Base-by-base conservation (phyloP, 1,140 invertebrate species). In the Drosophila littoralis region DNA sequence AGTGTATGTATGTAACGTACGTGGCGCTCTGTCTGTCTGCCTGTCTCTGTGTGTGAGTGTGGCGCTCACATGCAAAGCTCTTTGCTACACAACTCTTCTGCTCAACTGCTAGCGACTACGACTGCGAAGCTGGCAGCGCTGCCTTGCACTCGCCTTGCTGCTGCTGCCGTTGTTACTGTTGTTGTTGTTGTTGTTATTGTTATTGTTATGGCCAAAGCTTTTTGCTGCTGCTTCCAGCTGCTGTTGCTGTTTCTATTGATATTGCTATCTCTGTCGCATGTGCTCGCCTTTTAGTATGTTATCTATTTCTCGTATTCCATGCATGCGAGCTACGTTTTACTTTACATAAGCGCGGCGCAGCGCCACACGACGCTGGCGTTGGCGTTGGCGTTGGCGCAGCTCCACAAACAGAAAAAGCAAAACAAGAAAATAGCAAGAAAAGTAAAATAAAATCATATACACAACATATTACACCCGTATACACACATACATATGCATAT, bases 201-300 rank as follows among this genome's bases (percentile, higher is more conserved):
- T 67, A 50, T 58, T 67, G 51, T 58, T 67, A 42, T 67, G 38
- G 15, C 3, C 43, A 43, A 46, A 65, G 72, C 75, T 75, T 79
- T 88, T 86, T 61, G 82, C 63, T 54, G 59, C 70, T 38, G 63
- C 48, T 46, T 48, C 45, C 45, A 48, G 66, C 43, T 55, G 48
- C 35, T 55, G 58, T 40, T 15, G 55, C 59, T 66, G 59, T n/a
- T n/a, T 51, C 63, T 46, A 38, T 52, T 33, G 32, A 12, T 60
- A 36, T 77, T 71, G 77, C 73, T 75, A 36, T 88, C 83, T 77
- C 77, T 75, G 54, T 88, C 84, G 80, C 79, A 88, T 88, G 84
- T 88, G 83, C 80, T 75, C 81, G 79, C 79, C 74, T 80, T 84
- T 89, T 83, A 84, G 88, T 88, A 89, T 91, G 89, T 91, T 91